Evolutionary conservation across 1,140 invertebrate genomes (phyloP), one percentile per base, ranked within the genome.

Genomic region (Vanessa atalanta): DNA sequence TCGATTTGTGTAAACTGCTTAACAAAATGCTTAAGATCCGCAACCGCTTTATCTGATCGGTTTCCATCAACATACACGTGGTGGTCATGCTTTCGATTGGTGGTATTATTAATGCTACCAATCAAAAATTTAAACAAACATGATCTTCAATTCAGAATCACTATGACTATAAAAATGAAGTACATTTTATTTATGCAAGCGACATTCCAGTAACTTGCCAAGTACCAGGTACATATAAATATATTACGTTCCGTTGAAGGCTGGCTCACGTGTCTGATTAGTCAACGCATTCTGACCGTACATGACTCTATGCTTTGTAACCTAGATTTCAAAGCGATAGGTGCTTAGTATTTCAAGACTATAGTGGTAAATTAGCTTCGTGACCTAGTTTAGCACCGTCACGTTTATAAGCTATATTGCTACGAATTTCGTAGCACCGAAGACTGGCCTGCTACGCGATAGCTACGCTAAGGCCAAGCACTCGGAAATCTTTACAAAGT

Each of bases 361-460:
- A 50, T 53, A 53, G 55, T 48, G 51, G 65, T 79, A 70, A 75
- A 72, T 75, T 81, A 79, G 51, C 74, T 63, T 55, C 70, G 47
- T 81, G 80, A 47, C 80, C 80, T 66, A 79, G 47, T 79, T 81
- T 50, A 63, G 47, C 53, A 76, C 60, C 72, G 76, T 78, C 60
- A 69, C 70, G 57, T 74, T 73, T 78, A 71, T 72, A 67, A 47
- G 68, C 71, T 51, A 57, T 43, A 43, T 67, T 68, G 70, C 67
- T 74, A 73, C 71, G 70, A 70, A 70, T 70, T 76, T 77, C 70
- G 65, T 77, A 73, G 73, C 65, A 37, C 47, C 60, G 68, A 70
- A 61, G 47, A 67, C 43, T 70, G 23, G 61, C 65, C 57, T 64
- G 64, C 73, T 73, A 73, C 55, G 71, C 55, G 65, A 61, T 50